phyloP scores from a whole-genome alignment of 1,140 invertebrate species.

The Hylaeus anthracinus region DNA sequence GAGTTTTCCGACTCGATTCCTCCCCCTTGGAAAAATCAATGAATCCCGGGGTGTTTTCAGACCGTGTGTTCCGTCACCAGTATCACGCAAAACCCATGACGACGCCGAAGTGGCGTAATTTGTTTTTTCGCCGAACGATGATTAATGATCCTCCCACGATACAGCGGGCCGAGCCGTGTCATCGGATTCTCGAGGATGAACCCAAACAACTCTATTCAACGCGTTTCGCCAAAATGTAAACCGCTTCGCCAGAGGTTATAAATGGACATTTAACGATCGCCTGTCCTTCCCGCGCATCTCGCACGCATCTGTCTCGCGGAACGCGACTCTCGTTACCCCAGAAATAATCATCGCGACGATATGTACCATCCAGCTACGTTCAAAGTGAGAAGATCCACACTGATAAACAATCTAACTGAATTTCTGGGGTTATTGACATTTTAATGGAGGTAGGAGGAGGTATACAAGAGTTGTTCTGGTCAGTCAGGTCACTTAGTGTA shows the following conservation, averaged over 20 bases:
- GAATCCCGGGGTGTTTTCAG: not conserved
- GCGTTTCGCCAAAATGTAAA: conserved; percentile 40
- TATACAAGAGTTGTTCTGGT: no score
- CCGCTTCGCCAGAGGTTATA: conserved; percentile 29
- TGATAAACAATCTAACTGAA: no score
- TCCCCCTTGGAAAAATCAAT: not conserved
- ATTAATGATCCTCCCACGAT: conserved; percentile 76
- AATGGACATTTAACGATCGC: conserved; percentile 50
- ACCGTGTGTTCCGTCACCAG: no score
- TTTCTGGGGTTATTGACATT: no score
- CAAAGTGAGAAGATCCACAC: no score
- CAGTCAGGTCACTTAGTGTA: no score
- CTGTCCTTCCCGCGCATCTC: conserved; percentile 4
- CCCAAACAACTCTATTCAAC: conserved; percentile 65
- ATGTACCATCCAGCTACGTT: no score
- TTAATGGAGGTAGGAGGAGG: no score
- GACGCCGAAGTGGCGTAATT: conserved; percentile 39
- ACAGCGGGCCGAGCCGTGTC: conserved; percentile 68
- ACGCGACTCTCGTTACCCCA: not conserved
- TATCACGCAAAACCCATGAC: conserved; percentile 22
- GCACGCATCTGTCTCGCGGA: not conserved
- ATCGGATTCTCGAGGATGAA: conserved; percentile 66
- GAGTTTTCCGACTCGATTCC: not conserved
- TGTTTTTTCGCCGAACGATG: conserved; percentile 54
- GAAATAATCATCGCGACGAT: not conserved